Percentiles rank a stretch among this genome's conserved stretches.
Conservation (phyloP, 2,888 invertebrate genomes). For the Iselma pallidipennis region DNA sequence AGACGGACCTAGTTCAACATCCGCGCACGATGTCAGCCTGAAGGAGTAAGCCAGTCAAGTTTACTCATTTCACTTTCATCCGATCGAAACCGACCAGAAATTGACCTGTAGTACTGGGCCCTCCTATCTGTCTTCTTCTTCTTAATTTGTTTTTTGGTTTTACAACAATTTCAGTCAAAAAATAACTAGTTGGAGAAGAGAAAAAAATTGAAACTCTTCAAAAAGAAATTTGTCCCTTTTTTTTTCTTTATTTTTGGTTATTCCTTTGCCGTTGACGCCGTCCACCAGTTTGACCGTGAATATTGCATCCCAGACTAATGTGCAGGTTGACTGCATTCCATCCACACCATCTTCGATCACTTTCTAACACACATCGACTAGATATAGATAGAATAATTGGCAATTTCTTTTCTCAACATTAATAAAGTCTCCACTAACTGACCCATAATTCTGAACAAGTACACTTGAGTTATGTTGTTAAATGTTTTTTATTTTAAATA, state of each 20-base stretch:
- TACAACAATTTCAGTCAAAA: neutral
- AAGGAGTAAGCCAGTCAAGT: conserved; percentile 42
- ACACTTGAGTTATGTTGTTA: neutral
- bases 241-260: neutral
- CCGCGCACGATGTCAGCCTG: conserved; percentile 44
- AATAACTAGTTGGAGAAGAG: neutral
- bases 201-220: neutral
- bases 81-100: conserved; percentile 38
- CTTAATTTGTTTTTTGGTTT: neutral
- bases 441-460: neutral
- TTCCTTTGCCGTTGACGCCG: neutral
- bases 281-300: neutral
- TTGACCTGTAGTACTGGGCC: neutral
- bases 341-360: conserved; percentile 22
- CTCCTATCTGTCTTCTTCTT: neutral
- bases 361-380: conserved; percentile 9
- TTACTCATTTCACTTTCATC: conserved; percentile 56
- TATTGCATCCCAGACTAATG: conserved; percentile 16
- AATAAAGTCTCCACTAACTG: neutral
- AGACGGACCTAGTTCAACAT: conserved; percentile 59
- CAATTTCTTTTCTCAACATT: neutral
- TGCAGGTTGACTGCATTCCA: conserved; percentile 39
- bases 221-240: too few species aligned
- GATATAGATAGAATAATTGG: neutral
- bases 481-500: neutral